These are phyloP conservation scores for Merops nubicus DNA, from an alignment of 2,113 vertebrate genomes.

Conservation along the genomic window DNA sequence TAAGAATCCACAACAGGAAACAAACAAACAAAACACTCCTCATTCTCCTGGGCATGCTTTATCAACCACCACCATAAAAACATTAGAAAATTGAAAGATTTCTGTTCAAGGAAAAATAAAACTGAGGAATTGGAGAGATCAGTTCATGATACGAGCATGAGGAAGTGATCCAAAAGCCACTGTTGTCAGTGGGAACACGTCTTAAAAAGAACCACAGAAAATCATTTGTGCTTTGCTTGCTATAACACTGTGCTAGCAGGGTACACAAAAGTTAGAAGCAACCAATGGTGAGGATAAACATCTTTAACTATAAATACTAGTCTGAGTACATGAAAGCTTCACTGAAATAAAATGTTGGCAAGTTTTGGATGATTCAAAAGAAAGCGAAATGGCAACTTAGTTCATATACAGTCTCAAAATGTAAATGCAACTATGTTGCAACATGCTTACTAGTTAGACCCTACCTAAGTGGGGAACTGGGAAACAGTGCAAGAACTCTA, in stretches of 20 bases:
- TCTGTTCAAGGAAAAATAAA: not conserved
- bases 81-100: not conserved
- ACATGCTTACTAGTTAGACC: not conserved
- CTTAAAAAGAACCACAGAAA: not conserved
- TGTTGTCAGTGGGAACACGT: not conserved
- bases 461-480: not conserved
- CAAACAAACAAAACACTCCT: not conserved
- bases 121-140: not conserved
- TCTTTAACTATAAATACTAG: not conserved
- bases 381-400: not conserved
- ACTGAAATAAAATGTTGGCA: not conserved
- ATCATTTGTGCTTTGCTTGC: not conserved
- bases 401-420: not conserved
- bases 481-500: not conserved
- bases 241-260: not conserved
- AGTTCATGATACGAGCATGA: not conserved
- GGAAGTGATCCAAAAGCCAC: not conserved
- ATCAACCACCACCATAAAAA: not conserved
- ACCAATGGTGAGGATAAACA: not conserved
- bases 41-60: not conserved
- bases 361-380: not conserved
- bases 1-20: not conserved
- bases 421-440: not conserved
- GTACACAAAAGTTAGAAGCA: not conserved
- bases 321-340: not conserved